Base-by-base conservation (phyloP, 2,888 invertebrate genomes). In the Asteroscopus sphinx region DNA sequence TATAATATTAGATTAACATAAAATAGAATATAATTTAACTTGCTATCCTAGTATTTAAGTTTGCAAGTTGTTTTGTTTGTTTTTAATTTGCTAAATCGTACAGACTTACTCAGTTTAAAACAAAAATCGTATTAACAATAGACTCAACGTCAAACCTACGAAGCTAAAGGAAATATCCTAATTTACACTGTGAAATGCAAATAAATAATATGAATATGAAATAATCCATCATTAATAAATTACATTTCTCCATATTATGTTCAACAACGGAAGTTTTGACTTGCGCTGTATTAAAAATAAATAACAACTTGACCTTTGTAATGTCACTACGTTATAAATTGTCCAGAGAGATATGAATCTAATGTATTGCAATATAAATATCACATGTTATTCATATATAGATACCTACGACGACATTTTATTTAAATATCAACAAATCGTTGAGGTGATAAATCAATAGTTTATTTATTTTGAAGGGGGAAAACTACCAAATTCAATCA, bases 261-360 rank as follows among this genome's bases (percentile, higher is more conserved):
- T 44, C 1, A 21, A 36, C 41, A 41, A 32, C 56, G 74, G 49
- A 69, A 66, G 74, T 60, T 58, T 53, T 52, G 55, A 51, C 41
- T 62, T 28, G 26, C 9, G 25, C 30, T 45, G 15, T 47, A 51
- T 40, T 54, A 25, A 63, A 59, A 58, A 54, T 65, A 54, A 54
- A 58, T 46, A 68, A 44, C 30, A n/a, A 46, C 39, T 36, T 57
- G 42, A 63, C 52, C 60, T 69, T 62, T 61, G 3, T 37, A 30
- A 42, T 25, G 35, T 46, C 45, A 40, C 35, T 37, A 52, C 35
- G 11, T 37, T 47, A 35, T 55, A 72, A 68, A 65, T 62, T 42
- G 28, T 25, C 12, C 35, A 28, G n/a, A 55, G 40, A 42, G 56
- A 53, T 57, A 55, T 35, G 21, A 68, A 72, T 59, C 33, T 64